Conservation (phyloP, 2,888 invertebrate species). For the Pseudeuparius sepicola region DNA sequence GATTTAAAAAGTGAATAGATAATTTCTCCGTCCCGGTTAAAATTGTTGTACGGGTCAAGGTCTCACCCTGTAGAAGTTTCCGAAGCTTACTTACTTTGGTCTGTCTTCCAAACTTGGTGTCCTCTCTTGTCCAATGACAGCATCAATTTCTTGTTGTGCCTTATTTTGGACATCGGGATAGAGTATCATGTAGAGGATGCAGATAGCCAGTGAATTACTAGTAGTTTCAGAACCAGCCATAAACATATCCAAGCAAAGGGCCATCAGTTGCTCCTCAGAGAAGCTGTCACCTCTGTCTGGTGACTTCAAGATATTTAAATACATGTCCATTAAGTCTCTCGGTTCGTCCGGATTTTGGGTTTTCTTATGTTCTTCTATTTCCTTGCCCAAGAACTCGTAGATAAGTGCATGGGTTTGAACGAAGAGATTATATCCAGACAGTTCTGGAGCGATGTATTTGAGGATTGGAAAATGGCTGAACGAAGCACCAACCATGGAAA, state of each 20-base stretch:
- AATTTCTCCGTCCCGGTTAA: not conserved
- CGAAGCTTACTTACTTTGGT: constrained; percentile 52
- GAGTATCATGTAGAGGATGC: constrained; percentile 62
- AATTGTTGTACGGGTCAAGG: too few species aligned
- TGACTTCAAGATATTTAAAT: constrained; percentile 56
- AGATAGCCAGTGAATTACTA: constrained; percentile 66
- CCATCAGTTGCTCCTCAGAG: constrained; percentile 64
- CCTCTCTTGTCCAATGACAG: constrained; percentile 60
- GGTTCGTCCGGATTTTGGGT: constrained; percentile 52
- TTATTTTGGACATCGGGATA: constrained; percentile 63
- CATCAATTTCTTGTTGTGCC: constrained; percentile 69
- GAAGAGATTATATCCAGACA: constrained; percentile 68
- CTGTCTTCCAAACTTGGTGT: constrained; percentile 62
- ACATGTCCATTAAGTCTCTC: constrained; percentile 74
- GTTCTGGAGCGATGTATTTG: constrained; percentile 56
- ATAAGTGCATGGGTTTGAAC: constrained; percentile 59
- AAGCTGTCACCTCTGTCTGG: constrained; percentile 45
- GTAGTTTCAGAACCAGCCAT: constrained; percentile 84
- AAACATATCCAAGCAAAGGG: constrained; percentile 76
- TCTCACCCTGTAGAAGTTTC: constrained; percentile 7
- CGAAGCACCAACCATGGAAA: constrained; percentile 72
- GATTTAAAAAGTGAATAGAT: too few species aligned
- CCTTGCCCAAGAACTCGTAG: constrained; percentile 62
- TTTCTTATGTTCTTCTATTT: constrained; percentile 60
- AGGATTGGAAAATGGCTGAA: constrained; percentile 42